Percentiles rank a stretch among this genome's conserved stretches.
Conservation (phyloP, 2,888 invertebrate genomes). For the Cataglyphis rosenhaueri region DNA sequence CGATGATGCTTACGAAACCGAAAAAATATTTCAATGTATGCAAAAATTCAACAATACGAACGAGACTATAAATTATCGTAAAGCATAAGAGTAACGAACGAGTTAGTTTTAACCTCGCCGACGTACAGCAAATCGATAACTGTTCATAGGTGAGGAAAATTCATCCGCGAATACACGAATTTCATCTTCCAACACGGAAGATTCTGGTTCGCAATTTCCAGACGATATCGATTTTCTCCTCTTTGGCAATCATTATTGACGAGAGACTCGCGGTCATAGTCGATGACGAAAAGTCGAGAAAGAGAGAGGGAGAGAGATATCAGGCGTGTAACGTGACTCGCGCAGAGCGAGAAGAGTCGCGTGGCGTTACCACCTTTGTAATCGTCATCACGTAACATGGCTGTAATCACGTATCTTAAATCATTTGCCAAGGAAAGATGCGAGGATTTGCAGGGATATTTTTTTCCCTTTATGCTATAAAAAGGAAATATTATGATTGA, state of each 20-base stretch:
- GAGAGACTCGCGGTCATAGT: constrained; percentile 6
- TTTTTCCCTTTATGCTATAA: background rate
- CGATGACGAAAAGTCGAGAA: constrained; percentile 27
- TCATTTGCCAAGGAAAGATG: background rate
- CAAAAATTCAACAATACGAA: constrained; percentile 21
- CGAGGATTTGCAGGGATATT: background rate
- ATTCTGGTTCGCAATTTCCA: constrained; percentile 34
- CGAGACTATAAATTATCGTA: constrained; percentile 32
- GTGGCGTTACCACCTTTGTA: constrained; percentile 3
- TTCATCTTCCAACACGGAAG: constrained; percentile 46
- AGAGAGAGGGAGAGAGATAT: background rate
- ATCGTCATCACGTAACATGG: constrained; percentile 11
- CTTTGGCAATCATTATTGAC: constrained; percentile 46
- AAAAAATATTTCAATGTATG: background rate
- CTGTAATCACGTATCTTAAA: background rate
- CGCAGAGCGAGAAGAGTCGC: background rate
- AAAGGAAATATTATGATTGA: background rate
- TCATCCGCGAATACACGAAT: constrained; percentile 44
- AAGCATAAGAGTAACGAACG: constrained; percentile 24
- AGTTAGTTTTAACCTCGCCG: constrained; percentile 31
- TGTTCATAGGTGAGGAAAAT: constrained; percentile 56
- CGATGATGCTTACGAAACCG: background rate
- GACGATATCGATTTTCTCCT: constrained; percentile 44
- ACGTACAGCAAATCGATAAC: constrained; percentile 59
- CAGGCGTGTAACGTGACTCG: constrained; percentile 9